These are phyloP conservation scores for Pyrrhosoma nymphula DNA, from an alignment of 2,888 invertebrate species.

Conservation along the genomic window DNA sequence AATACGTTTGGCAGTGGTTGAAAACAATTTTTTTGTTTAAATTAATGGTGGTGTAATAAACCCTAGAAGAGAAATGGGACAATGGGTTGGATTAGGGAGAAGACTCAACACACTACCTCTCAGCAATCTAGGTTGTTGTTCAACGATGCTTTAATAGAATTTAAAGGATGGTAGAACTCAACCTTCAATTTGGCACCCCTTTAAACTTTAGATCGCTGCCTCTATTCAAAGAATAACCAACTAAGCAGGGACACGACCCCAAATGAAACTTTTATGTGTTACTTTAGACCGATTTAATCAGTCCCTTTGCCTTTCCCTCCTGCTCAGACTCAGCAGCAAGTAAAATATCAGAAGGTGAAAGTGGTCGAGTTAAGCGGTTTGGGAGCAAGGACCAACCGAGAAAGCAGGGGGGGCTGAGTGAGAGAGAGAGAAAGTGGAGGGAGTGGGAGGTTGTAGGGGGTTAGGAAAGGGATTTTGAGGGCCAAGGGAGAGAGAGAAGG, in stretches of 20 bases:
- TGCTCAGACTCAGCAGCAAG: not conserved
- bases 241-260: conserved; percentile 5
- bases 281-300: conserved; percentile 38
- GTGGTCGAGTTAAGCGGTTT: conserved; percentile 41
- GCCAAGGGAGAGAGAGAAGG: not conserved
- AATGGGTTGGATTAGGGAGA: too few species aligned
- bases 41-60: too few species aligned
- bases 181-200: not conserved
- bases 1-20: too few species aligned
- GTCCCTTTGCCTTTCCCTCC: not conserved
- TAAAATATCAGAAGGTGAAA: conserved; percentile 12
- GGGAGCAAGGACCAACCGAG: not conserved
- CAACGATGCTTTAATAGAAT: not conserved
- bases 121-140: too few species aligned
- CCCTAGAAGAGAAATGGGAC: too few species aligned
- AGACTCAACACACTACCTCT: too few species aligned
- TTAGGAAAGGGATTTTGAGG: not conserved
- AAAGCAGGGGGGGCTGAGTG: not conserved
- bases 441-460: not conserved
- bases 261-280: conserved; percentile 27
- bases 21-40: too few species aligned
- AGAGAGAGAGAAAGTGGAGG: not conserved
- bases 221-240: conserved; percentile 3
- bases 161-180: not conserved
- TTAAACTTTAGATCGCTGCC: not conserved